A percentile compares a stretch with the other conserved stretches of the same genome.
These are phyloP conservation scores for Adelges cooleyi DNA, from an alignment of 1,140 invertebrate species.

Conservation along the genomic window DNA sequence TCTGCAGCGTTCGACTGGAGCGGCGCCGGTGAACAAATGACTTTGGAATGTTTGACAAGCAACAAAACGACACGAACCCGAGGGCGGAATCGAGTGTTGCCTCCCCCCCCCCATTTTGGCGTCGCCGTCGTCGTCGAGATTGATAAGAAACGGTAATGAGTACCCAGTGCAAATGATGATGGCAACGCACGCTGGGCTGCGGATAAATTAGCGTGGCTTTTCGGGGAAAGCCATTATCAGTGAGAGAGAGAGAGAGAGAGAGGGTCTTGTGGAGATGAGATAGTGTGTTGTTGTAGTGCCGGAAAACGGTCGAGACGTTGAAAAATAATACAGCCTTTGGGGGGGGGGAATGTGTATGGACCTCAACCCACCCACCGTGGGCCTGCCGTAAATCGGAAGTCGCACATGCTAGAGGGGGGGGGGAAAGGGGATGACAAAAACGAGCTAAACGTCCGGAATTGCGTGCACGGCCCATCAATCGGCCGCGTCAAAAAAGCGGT, in stretches of 20 bases:
- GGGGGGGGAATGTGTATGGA: too few species aligned
- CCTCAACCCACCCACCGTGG: too few species aligned
- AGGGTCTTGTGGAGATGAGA: too few species aligned
- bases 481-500: not conserved
- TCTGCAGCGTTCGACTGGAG: not conserved
- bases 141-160: constrained; percentile 26
- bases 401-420: not conserved
- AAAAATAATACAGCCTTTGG: too few species aligned
- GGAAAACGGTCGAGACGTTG: too few species aligned
- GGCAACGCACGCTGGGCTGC: not conserved
- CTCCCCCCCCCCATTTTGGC: too few species aligned
- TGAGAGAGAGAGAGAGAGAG: too few species aligned
- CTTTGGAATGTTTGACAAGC: constrained; percentile 1
- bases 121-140: not conserved
- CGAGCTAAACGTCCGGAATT: not conserved
- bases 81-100: not conserved
- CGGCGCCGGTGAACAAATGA: constrained; percentile 13
- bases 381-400: too few species aligned
- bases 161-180: not conserved
- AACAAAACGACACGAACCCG: not conserved
- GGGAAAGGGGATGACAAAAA: not conserved
- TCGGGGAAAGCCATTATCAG: not conserved
- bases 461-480: not conserved
- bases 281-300: too few species aligned
- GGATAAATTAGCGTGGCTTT: constrained; percentile 18